Base-by-base conservation (phyloP, 2,113 vertebrate species). In the Hippocampus zosterae region DNA sequence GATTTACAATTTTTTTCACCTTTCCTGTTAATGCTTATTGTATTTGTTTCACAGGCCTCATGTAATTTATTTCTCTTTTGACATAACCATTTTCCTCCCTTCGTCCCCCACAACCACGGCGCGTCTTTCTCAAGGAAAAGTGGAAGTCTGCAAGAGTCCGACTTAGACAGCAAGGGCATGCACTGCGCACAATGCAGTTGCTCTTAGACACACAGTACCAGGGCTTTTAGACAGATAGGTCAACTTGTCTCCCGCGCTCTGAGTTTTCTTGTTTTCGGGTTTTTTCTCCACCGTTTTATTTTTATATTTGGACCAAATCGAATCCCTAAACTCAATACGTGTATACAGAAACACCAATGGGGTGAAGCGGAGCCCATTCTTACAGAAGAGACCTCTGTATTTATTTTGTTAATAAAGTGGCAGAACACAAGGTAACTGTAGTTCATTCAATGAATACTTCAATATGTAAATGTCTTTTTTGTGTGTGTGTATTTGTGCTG, bases 131-230 rank as follows among this genome's bases (percentile, higher is more conserved):
- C 88, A 91, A 91, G 91, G 90, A 85, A 87, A 87, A 85, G 80
- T 86, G 84, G 86, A 87, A 71, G 73, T 76, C 88, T 71, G 74
- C 88, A 81, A 81, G 78, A 92, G 79, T 81, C 88, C 85, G 70
- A 85, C 27, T 83, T 91, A 95, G 94, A 84, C 80, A 96, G 95
- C 78, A 84, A 96, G 94, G 94, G 93, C 67, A 71, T 67, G 90
- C 89, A 88, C 94, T 95, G 94, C 93, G 94, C 94, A 94, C 95
- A 96, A 96, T 95, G 95, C 94, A 91, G 86, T 91, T 89, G 93
- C 93, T 90, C 68, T 93, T 93, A 95, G 93, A 91, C 87, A 84
- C 88, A 92, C 88, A 91, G 91, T 94, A 89, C 67, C 92, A 93
- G 90, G 88, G 77, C 90, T 84, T 89, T 90, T 91, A 94, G 93